Base-by-base conservation (phyloP, 64 coral and sea anemone genomes). In the Pocillopora verrucosa region DNA sequence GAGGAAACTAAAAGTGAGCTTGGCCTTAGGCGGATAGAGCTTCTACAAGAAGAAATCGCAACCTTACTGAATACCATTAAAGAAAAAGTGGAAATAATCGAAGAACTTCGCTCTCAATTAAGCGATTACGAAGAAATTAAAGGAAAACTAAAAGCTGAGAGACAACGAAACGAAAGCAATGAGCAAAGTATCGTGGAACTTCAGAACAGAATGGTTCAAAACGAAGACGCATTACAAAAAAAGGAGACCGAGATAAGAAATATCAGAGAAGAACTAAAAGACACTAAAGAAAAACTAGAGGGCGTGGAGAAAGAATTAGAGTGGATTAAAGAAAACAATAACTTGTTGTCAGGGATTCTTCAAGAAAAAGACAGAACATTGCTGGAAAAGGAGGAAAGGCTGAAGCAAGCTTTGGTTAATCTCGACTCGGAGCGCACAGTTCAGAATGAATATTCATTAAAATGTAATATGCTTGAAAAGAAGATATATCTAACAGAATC, bases 391-490 rank as follows among this genome's bases (percentile, higher is more conserved):
- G 65, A 78, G 14, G 91, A 91, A 74, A 60, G 89, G 38, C 77
- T 93, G 5, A 79, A 82, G 69, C 86, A 80, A 72, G 75, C 88
- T 3, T 60, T 93, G 77, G 83, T 84, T 60, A 87, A 84, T 7
- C 70, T 90, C 19, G 57, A 93, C 82, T 90, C 91, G 10, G 91
- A 93, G 35, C 92, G 87, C 63, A 74, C 90, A 58, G 76, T 92
- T 4, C 92, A 93, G 25, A 75, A 93, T 59, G 91, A 96, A 68
- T 93, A 88, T 26, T 72, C 75, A 36, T 78, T 96, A 2, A 96
- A 96, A 89, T 96, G 94, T 26, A 83, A 93, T 22, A 88, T 83
- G 81, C 36, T 96, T 60, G 94, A 96, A 78, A 72, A 91, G 76
- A 93, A 90, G 64, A 34, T 90, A 4, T 26, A 67, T 22, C 60